A percentile compares a stretch with the other conserved stretches of the same genome.
These are phyloP conservation scores for Antheraea pernyi DNA, from an alignment of 1,140 invertebrate genomes.

Conservation along the genomic window DNA sequence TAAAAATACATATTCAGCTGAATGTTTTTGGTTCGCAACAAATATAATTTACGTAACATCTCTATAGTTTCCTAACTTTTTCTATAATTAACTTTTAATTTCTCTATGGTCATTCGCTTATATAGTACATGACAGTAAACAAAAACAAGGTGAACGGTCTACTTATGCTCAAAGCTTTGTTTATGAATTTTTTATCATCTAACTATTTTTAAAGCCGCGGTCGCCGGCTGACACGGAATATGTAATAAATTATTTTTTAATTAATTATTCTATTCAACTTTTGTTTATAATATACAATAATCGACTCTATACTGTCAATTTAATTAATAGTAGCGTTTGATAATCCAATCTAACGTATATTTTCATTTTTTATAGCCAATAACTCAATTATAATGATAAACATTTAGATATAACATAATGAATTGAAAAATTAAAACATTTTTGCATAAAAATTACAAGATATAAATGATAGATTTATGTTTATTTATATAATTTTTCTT, in stretches of 20 bases:
- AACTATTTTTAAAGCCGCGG: slow-evolving; percentile 35
- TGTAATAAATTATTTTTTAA: slow-evolving; percentile 60
- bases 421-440: slow-evolving; percentile 34
- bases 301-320: slow-evolving; percentile 19
- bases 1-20: too few relatives aligned
- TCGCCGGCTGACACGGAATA: slow-evolving; percentile 26
- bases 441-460: slow-evolving; percentile 23
- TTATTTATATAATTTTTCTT: slow-evolving; percentile 15
- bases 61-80: too few relatives aligned
- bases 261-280: slow-evolving; percentile 57
- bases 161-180: slow-evolving; percentile 33
- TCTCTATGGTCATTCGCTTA: too few relatives aligned
- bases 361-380: slow-evolving; percentile 39
- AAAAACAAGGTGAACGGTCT: slow-evolving; percentile 1
- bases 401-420: slow-evolving; percentile 37
- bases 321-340: slow-evolving; percentile 40
- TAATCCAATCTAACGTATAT: slow-evolving; percentile 29
- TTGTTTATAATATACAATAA: slow-evolving; percentile 49
- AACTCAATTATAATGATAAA: slow-evolving; percentile 26
- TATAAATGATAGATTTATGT: slow-evolving; percentile 19
- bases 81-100: too few relatives aligned
- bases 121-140: neutral
- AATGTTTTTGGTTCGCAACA: too few relatives aligned
- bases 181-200: slow-evolving; percentile 50
- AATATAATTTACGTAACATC: too few relatives aligned